These are phyloP conservation scores for Chrosomus eos DNA, from an alignment of 2,797 vertebrate genomes.

Conservation along the genomic window DNA sequence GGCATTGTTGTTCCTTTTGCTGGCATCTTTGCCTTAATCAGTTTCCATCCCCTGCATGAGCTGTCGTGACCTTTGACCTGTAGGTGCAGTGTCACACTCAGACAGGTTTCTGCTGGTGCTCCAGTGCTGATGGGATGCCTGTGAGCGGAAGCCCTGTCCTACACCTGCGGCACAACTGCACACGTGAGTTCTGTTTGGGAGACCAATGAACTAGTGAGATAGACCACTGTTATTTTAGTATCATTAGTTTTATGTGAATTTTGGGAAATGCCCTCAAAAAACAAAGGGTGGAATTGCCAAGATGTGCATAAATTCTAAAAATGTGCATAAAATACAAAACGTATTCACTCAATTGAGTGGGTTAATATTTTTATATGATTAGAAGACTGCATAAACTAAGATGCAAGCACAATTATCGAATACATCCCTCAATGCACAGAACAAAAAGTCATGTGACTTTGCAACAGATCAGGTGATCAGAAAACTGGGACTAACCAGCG, in stretches of 20 bases:
- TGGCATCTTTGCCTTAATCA: not conserved
- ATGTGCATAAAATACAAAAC: too few species aligned
- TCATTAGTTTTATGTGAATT: not conserved
- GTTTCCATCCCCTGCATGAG: not conserved
- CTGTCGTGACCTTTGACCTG: not conserved
- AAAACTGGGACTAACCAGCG: too few species aligned
- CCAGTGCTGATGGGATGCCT: conserved; percentile 72
- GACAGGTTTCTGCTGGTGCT: conserved; percentile 77
- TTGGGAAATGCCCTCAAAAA: not conserved
- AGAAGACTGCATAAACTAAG: not conserved
- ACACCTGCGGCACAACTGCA: conserved; percentile 70
- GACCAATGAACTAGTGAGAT: not conserved
- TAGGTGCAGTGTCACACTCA: conserved; percentile 75
- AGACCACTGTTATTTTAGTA: not conserved
- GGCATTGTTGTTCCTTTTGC: not conserved
- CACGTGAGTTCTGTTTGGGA: conserved; percentile 58
- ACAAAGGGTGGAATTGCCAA: not conserved
- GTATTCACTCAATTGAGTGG: too few species aligned
- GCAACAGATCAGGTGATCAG: too few species aligned
- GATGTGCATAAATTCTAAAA: not conserved
- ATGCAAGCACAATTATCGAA: not conserved
- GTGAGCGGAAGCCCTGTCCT: conserved; percentile 69
- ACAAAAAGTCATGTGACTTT: too few species aligned
- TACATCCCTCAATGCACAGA: too few species aligned
- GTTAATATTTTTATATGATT: not conserved